Conservation (phyloP, 2,113 vertebrate species). For the Chrysemys picta region DNA sequence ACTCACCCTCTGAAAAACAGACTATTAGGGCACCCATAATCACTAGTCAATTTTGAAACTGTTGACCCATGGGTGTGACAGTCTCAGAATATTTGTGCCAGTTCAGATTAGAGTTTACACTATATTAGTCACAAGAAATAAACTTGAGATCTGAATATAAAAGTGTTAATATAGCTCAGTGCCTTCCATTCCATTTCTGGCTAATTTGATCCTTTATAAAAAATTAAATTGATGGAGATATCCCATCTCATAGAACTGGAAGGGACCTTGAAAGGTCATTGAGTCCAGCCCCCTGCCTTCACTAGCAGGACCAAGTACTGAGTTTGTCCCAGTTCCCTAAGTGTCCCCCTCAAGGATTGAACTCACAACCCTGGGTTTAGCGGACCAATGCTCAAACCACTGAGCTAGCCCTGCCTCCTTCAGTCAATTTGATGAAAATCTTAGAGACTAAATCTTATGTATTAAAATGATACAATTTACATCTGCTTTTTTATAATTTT, state of each 20-base stretch:
- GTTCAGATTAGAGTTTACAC: not conserved
- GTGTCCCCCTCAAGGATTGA: no score
- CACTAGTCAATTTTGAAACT: not conserved
- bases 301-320: no score
- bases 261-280: no score
- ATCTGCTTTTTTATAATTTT: not conserved
- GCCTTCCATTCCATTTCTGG: not conserved
- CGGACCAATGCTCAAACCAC: no score
- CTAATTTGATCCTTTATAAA: not conserved
- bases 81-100: not conserved
- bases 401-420: not conserved
- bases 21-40: not conserved
- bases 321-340: no score
- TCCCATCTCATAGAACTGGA: no score
- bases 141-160: not conserved
- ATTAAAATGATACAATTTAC: constrained; percentile 1
- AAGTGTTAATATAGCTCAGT: not conserved
- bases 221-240: no score
- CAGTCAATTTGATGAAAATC: not conserved
- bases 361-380: no score
- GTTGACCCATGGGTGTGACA: not conserved
- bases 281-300: no score
- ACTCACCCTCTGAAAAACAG: not conserved
- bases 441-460: not conserved
- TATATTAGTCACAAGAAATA: not conserved